These are phyloP conservation scores for Nysson spinosus DNA, from an alignment of 2,888 invertebrate genomes.

Conservation along the genomic window DNA sequence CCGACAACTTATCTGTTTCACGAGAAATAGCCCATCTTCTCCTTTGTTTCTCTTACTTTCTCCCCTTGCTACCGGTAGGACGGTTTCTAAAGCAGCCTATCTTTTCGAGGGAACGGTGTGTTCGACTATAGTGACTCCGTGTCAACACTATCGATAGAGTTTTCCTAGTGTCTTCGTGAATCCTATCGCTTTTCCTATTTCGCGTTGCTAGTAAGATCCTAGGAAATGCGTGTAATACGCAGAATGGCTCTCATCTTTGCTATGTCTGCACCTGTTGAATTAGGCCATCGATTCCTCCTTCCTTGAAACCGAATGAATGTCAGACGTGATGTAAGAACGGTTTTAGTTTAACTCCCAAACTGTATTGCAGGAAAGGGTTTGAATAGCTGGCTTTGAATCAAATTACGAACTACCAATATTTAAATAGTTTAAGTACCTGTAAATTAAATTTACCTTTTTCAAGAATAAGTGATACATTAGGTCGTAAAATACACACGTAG, in stretches of 20 bases:
- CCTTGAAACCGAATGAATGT: conserved; percentile 27
- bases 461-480: too few relatives aligned
- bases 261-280: conserved; percentile 48
- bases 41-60: background rate
- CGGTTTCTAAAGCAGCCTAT: background rate
- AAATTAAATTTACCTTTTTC: too few relatives aligned
- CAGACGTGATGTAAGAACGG: conserved; percentile 24
- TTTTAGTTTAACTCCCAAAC: conserved; percentile 7
- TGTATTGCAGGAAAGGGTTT: conserved; percentile 12
- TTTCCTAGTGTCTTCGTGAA: conserved; percentile 16
- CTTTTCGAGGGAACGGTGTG: background rate
- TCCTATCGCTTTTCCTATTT: conserved; percentile 15
- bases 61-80: background rate
- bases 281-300: conserved; percentile 39
- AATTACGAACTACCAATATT: too few relatives aligned
- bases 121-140: too few relatives aligned
- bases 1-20: conserved; percentile 28
- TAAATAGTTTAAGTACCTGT: too few relatives aligned
- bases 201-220: conserved; percentile 1
- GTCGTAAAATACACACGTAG: too few relatives aligned
- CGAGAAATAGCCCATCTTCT: conserved; percentile 5
- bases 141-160: conserved; percentile 3
- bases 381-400: background rate
- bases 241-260: conserved; percentile 34
- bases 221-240: conserved; percentile 23